Conservation (phyloP, 2,113 vertebrate species). For the Clinocottus analis region DNA sequence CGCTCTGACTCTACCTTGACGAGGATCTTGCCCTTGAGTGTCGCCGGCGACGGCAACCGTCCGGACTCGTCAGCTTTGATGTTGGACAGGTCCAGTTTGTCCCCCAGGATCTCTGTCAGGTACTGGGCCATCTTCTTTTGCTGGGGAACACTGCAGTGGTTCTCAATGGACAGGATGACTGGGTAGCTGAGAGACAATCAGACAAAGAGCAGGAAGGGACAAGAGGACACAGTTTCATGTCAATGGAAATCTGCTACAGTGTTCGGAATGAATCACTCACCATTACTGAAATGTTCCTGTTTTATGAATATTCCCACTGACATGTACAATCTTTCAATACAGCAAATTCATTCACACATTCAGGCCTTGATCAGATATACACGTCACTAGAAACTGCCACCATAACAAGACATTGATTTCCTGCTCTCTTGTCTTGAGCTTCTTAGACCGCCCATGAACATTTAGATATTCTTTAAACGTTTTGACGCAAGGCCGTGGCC, state of each 20-base stretch:
- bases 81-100: conserved; percentile 92
- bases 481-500: neutral
- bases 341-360: too few relatives aligned
- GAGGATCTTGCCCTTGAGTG: conserved; percentile 93
- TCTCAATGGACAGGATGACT: conserved; percentile 97
- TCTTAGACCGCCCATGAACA: neutral
- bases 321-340: neutral
- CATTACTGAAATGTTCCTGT: too few relatives aligned
- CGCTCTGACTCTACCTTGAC: conserved; percentile 88
- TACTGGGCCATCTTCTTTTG: conserved; percentile 99
- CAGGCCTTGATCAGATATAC: neutral
- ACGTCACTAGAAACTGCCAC: neutral
- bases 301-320: neutral
- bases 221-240: neutral
- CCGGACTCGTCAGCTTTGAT: conserved; percentile 84
- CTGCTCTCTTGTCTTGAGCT: neutral
- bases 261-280: neutral
- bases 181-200: conserved; percentile 86
- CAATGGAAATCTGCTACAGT: neutral
- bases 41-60: conserved; percentile 90
- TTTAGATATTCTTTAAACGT: neutral
- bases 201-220: neutral
- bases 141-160: conserved; percentile 96
- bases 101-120: conserved; percentile 90
- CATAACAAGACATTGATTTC: neutral